phyloP scores from a whole-genome alignment of 1,140 invertebrate species.

The Patella vulgata region DNA sequence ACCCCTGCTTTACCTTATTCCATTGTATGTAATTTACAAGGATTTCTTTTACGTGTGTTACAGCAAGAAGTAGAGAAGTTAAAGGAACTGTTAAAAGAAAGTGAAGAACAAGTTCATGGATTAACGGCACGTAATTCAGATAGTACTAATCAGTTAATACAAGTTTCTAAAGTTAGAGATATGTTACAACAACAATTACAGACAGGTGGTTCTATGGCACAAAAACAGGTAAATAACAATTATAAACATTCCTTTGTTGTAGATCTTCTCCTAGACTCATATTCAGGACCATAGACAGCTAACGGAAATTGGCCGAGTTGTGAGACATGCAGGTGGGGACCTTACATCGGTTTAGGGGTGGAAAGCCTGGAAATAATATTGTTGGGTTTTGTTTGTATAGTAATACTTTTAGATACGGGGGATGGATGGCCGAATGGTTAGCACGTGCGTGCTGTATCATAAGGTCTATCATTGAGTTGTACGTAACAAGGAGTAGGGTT shows the following conservation, averaged over 20 bases:
- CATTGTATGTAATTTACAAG: no score
- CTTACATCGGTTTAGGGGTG: not conserved
- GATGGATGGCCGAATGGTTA: no score
- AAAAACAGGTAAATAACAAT: slow-evolving; percentile 50
- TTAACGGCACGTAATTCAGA: slow-evolving; percentile 35
- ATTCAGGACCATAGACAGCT: not conserved
- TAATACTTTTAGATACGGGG: no score
- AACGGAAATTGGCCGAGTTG: not conserved
- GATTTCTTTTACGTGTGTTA: slow-evolving; percentile 9
- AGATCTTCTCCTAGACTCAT: not conserved
- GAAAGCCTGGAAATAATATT: not conserved
- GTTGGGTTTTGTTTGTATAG: not conserved
- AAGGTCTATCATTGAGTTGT: no score
- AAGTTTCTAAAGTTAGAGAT: slow-evolving; percentile 54
- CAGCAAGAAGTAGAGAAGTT: slow-evolving; percentile 52
- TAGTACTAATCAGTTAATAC: slow-evolving; percentile 35
- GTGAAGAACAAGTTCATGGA: slow-evolving; percentile 48
- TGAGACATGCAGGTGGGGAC: not conserved
- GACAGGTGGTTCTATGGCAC: slow-evolving; percentile 27
- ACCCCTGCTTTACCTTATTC: no score
- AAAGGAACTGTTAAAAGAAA: slow-evolving; percentile 51
- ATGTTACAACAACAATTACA: slow-evolving; percentile 56
- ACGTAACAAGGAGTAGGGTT: no score
- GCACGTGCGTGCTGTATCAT: no score
- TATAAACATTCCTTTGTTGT: slow-evolving; percentile 4